Evolutionary conservation across 2,888 invertebrate species (phyloP), one percentile per base, ranked within the genome.

Genomic region (Drosophila recens): DNA sequence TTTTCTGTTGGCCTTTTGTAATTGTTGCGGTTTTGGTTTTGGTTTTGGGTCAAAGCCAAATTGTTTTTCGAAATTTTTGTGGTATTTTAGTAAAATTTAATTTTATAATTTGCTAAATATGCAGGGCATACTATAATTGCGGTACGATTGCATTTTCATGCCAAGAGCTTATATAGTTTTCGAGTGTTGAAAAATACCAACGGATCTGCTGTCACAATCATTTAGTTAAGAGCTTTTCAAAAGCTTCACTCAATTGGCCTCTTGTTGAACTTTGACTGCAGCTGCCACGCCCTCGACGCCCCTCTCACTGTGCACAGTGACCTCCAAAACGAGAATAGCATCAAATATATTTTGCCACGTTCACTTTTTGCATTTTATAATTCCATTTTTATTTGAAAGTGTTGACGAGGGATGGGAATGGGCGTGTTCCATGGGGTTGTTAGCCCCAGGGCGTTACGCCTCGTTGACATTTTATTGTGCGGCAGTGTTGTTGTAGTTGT

Each of bases 1-100:
- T 79, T 76, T 72, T 74, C 61, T 80, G 71, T 75, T 81, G 73
- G 46, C 51, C 45, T 53, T 79, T 76, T 85, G 74, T 75, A 79
- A 78, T 75, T 72, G 72, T 66, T 82, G 83, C 27, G 81, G 83
- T 72, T 67, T 56, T 30, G 81, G 83, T 72, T 67, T 56, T 64
- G 67, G 73, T 40, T 57, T 36, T 13, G 15, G 33, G 52, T 17
- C 57, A 43, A 45, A 51, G 48, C 54, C 54, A 62, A 75, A 72
- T 65, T 72, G 64, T 63, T 54, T 46, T 59, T 42, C 61, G 46
- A 69, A 62, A 54, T 58, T 42, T 54, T 38, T 77, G 77, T n/a
- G 76, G 76, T 64, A 33, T 51, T 36, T 56, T 42, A 23, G 20
- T 4, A 6, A 56, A 49, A 40, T 27, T n/a, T 10, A 27, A 4